Base-by-base conservation (phyloP, 2,113 vertebrate genomes). In the Sapajus apella region DNA sequence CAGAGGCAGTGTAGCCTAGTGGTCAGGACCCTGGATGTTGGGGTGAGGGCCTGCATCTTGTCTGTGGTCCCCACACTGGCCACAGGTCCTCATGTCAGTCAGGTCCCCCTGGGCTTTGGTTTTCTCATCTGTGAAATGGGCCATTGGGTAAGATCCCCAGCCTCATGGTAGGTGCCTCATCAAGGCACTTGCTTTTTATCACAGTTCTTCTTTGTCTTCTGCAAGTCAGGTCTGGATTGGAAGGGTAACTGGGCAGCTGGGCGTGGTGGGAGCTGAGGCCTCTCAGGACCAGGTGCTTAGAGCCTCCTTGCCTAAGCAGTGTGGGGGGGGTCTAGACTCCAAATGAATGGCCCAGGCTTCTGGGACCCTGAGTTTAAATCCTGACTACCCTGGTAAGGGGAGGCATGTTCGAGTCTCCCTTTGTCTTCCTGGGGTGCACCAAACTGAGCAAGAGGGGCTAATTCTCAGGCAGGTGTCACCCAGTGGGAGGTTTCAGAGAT, bases 111-210 rank as follows among this genome's bases (percentile, higher is more conserved):
- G 21, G 75, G 27, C 37, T 73, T 56, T 37, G 47, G 40, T 37
- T 58, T 82, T 55, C 88, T 91, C n/a, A 8, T n/a, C 27, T 85
- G 79, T 81, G 14, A 86, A 61, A 25, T n/a, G 90, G 93, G 35
- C 37, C 37, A 3, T 8, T 47, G 50, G 3, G 8, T 18, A 20
- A 7, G 32, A 16, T 18, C 5, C 27, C 18, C 0, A 13, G 35
- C 10, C 2, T 50, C 4, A 0, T 8, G 8, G 17, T 17, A 35
- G 47, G 17, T 7, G 6, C 50, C 43, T 12, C 1, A 21, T 47
- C n/a, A 27, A 58, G 40, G 40, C 13, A 13, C n/a, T 27, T 35
- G 4, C 27, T n/a, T 66, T n/a, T 66, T 11, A 43, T 18, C n/a
- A 2, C 18, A 2, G 17, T 25, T 17, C 23, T 3, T 43, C 40